Conservation (phyloP, 2,797 vertebrate species). For the Falco berigora region DNA sequence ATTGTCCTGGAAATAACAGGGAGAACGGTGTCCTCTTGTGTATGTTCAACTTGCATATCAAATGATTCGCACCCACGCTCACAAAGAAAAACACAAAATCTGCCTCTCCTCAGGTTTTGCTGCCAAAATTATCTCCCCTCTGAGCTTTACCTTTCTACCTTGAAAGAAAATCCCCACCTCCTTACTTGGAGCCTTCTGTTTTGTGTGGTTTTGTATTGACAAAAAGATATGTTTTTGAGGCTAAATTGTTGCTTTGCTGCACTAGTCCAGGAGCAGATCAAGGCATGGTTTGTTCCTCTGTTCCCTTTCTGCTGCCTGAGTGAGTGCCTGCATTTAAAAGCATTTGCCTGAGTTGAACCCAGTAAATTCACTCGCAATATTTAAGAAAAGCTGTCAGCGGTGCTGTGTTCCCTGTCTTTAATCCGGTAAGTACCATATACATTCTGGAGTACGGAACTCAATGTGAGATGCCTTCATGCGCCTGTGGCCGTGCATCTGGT, state of each 20-base stretch:
- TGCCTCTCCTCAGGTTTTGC: not conserved
- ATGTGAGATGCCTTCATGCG: fast-evolving
- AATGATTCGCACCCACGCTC: not conserved
- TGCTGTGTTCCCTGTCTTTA: not conserved
- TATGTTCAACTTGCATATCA: not conserved
- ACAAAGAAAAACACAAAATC: not conserved
- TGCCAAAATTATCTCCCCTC: not conserved
- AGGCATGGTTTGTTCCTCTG: not conserved
- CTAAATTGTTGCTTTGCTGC: not conserved
- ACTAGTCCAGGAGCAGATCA: not conserved
- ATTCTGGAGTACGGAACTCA: not conserved
- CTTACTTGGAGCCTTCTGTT: not conserved
- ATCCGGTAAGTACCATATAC: not conserved
- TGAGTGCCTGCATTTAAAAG: not conserved
- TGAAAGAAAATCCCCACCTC: not conserved
- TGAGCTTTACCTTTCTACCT: not conserved
- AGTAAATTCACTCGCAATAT: not conserved
- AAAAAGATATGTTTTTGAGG: not conserved
- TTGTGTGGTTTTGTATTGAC: not conserved
- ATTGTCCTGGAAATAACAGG: not conserved
- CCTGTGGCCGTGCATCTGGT: not conserved
- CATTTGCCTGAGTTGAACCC: not conserved
- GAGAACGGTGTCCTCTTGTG: not conserved
- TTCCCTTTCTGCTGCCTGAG: not conserved
- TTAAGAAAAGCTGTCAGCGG: not conserved